phyloP scores from a whole-genome alignment of 1,140 invertebrate species.

The Euura saliciscinereae region DNA sequence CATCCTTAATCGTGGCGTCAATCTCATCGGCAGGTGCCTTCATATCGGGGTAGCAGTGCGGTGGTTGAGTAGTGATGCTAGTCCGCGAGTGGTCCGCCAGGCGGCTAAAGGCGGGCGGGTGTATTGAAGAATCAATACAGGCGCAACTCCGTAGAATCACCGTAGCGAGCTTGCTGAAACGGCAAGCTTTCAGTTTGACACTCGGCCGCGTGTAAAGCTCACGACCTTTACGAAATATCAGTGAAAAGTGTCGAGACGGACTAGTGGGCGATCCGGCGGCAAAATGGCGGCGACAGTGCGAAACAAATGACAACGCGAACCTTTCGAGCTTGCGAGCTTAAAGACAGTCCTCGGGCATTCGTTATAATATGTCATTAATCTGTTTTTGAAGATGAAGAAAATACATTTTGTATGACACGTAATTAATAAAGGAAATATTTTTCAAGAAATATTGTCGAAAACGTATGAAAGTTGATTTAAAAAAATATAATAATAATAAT shows the following conservation, averaged over 20 bases:
- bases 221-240: slow-evolving; percentile 9
- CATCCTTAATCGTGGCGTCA: too few relatives aligned
- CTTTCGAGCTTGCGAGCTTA: slow-evolving; percentile 8
- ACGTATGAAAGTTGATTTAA: too few relatives aligned
- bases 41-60: not conserved
- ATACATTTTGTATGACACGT: slow-evolving; percentile 9
- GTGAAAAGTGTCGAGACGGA: slow-evolving; percentile 13
- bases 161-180: not conserved
- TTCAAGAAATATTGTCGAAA: too few relatives aligned
- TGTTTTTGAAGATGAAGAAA: slow-evolving; percentile 5
- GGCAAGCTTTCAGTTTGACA: slow-evolving; percentile 40
- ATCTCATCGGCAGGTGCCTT: not conserved
- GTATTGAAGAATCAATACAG: slow-evolving; percentile 3
- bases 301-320: slow-evolving; percentile 38
- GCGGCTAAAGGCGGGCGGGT: not conserved
- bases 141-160: slow-evolving; percentile 11
- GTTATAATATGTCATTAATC: not conserved
- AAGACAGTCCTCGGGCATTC: slow-evolving; percentile 9
- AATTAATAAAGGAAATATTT: slow-evolving; percentile 8
- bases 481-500: not conserved
- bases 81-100: not conserved
- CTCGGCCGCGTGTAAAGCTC: slow-evolving; percentile 36
- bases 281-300: slow-evolving; percentile 46
- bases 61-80: not conserved
- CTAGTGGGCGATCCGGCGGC: slow-evolving; percentile 27